Conservation (phyloP, 2,113 vertebrate species). For the Mesembrinibis cayennensis region DNA sequence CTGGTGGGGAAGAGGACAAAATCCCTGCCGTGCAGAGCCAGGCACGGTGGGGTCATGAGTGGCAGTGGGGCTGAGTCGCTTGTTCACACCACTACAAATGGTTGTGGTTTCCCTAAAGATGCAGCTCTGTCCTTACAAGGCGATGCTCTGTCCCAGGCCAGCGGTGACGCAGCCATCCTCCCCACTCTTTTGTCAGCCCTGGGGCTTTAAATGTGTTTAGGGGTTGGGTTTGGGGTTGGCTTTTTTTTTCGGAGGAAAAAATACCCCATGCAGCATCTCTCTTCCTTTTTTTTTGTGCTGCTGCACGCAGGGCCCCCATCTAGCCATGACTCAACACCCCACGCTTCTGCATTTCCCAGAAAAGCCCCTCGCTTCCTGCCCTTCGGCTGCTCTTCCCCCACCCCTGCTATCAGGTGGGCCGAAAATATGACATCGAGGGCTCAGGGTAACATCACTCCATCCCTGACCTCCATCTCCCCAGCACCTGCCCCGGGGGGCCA, state of each 20-base stretch:
- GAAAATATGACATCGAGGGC: accelerated
- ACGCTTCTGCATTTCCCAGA: constrained; percentile 60
- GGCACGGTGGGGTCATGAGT: accelerated
- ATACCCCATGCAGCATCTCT: neutral
- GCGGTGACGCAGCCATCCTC: neutral
- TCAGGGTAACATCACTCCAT: accelerated
- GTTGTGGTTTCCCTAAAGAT: neutral
- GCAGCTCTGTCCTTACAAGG: constrained; percentile 35
- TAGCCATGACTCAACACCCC: constrained; percentile 58
- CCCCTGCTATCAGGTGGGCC: neutral
- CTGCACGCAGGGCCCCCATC: neutral
- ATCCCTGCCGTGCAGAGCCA: neutral
- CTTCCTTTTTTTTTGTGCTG: constrained; percentile 73
- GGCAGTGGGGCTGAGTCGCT: neutral
- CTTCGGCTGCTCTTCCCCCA: neutral
- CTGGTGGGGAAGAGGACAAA: neutral
- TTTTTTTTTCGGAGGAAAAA: neutral
- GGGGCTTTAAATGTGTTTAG: neutral
- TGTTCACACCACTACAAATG: accelerated
- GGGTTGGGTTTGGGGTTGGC: neutral
- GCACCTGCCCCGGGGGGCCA: accelerated
- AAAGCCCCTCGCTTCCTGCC: neutral
- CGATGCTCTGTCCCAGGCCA: neutral
- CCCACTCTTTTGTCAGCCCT: neutral
- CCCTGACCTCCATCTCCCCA: neutral